Evolutionary conservation across 2,888 invertebrate species (phyloP), one percentile per base, ranked within the genome.

Genomic region (Orthonevra nobilis): DNA sequence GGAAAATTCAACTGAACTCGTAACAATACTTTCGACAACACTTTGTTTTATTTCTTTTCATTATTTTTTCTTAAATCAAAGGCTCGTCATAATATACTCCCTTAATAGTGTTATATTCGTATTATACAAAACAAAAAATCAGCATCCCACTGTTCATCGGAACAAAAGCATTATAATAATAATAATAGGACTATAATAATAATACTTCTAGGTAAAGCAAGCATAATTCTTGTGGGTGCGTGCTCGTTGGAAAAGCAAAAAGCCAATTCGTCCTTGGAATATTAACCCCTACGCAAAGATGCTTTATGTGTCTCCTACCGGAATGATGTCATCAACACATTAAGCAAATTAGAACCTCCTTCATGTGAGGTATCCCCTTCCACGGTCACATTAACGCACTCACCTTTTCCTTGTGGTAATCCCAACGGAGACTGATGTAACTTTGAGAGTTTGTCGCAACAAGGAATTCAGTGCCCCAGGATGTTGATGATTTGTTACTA

Each of bases 351-450:
- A 56, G 2, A 58, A 64, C 46, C 19, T 15, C 19, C 54, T 9
- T 23, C 10, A 4, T 4, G 0, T 26, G 36, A 54, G 7, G 30
- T 30, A 14, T 52, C 10, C 7, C 19, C 15, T n/a, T n/a, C n/a
- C n/a, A n/a, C n/a, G n/a, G 7, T n/a, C 17, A 19, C 20, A 14
- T 34, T 50, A 7, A 10, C 2, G 40, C 20, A 23, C 77, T 60
- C 23, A 79, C 79, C 66, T 73, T 54, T 14, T 68, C 23, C 14
- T 77, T 9, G 66, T 36, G 0, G 30, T 26, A 44, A 79, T 73
- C 26, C 79, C 79, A 10, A 79, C 56, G 19, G 79, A 79, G 17
- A 73, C 79, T 56, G 79, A 73, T 56, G 79, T 79, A 30, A 79
- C 73, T 14, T 60, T 79, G 6, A 79, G 23, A 4, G 72, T 79